Percentiles rank a stretch among this genome's conserved stretches.
Evolutionary conservation across 2,888 invertebrate species (phyloP).

Genomic region (Hydroisotoma schaefferi): DNA sequence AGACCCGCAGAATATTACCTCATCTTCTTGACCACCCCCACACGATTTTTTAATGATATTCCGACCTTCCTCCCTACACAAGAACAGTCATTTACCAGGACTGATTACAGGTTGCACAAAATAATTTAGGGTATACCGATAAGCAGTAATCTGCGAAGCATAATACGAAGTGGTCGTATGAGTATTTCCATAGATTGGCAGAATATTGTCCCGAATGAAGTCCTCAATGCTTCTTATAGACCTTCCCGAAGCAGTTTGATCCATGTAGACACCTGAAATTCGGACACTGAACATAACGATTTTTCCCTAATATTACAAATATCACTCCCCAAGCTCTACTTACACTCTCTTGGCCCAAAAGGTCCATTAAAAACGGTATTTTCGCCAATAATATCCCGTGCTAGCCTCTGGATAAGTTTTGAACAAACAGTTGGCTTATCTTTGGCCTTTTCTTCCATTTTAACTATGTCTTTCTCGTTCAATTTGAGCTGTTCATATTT

Average conservation of each 20-base stretch:
- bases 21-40: slow-evolving; percentile 74
- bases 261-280: slow-evolving; percentile 63
- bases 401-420: no score
- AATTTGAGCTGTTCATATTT: no score
- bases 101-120: slow-evolving; percentile 47
- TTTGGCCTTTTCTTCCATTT: no score
- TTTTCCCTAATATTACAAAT: slow-evolving; percentile 1
- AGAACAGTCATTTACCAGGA: neutral
- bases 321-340: neutral
- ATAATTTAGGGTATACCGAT: slow-evolving; percentile 63
- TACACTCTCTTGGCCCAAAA: slow-evolving; percentile 36
- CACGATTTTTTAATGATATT: slow-evolving; percentile 72
- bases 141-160: slow-evolving; percentile 78
- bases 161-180: slow-evolving; percentile 76
- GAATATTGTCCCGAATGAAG: slow-evolving; percentile 70
- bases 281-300: neutral
- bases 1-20: slow-evolving; percentile 68
- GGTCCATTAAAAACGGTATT: slow-evolving; percentile 29
- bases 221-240: slow-evolving; percentile 79
- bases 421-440: no score
- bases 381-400: slow-evolving; percentile 25
- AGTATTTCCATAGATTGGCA: slow-evolving; percentile 79
- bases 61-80: slow-evolving; percentile 69
- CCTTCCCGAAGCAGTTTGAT: slow-evolving; percentile 80
- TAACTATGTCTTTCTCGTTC: no score